Evolutionary conservation across 2,888 invertebrate genomes (phyloP), one percentile per base, ranked within the genome.

Genomic region (Plemyria rubiginata): DNA sequence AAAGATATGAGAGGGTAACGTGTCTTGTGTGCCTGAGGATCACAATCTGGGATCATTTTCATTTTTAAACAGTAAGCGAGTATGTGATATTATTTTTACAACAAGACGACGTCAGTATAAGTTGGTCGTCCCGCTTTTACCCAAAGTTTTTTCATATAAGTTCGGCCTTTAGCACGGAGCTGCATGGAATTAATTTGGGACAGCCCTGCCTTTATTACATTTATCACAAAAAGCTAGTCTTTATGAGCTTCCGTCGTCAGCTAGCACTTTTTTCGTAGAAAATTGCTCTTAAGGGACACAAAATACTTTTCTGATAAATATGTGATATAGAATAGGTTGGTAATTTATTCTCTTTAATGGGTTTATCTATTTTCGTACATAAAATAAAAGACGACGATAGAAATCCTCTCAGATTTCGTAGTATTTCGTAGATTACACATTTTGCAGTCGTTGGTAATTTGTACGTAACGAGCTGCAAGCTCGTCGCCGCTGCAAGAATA

Each of bases 71-170:
- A 2, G 22, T 22, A 22, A 22, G 22, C 22, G 22, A 22, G 22
- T 22, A 2, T 22, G 22, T 22, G 22, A 22, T 22, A 22, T 22
- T 22, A 22, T 22, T 22, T 22, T 22, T 22, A 22, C 3, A 22
- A 22, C 22, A 22, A 1, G 22, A 22, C 3, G 22, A 16, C 45
- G 9, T 45, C 16, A 15, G 45, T 16, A 16, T 45, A 16, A 45
- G 11, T 16, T 11, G 45, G 16, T 45, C 16, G 1, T 45, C 9
- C n/a, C 43, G 36, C 11, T 57, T 36, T 22, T 62, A 51, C 52
- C 51, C 11, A 59, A 63, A 63, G 51, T 63, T 63, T 59, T 29
- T 51, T 58, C 53, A 58, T 62, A 62, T 51, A 15, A 29, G 45
- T 41, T 32, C 49, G 49, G 16, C 9, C 36, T 52, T 54, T 62